Conservation (phyloP, 53 echinoderm and acorn worm genomes). For the Henricia sp. region DNA sequence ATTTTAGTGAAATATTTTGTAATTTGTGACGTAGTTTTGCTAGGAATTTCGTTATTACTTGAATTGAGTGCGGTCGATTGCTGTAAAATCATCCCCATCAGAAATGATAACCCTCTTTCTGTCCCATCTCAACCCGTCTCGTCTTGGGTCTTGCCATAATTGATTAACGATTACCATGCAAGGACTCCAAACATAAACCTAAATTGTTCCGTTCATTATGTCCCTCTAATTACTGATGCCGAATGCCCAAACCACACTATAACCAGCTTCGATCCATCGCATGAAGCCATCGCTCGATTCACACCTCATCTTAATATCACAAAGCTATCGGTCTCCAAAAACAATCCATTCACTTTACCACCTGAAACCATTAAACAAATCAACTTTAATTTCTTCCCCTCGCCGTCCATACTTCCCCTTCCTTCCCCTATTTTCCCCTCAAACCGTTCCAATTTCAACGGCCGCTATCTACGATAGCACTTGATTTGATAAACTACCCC, state of each 20-base stretch:
- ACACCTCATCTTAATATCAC: slow-evolving; percentile 1
- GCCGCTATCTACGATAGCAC: slow-evolving; percentile 46
- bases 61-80: too few species aligned
- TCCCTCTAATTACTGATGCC: slow-evolving; percentile 6
- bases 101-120: too few species aligned
- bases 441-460: slow-evolving; percentile 12
- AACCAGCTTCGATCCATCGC: background rate
- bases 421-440: background rate
- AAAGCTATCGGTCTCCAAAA: slow-evolving; percentile 30
- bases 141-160: too few species aligned
- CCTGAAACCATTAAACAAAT: slow-evolving; percentile 62
- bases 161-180: too few species aligned
- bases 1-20: too few species aligned
- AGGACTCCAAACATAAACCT: too few species aligned
- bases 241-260: background rate
- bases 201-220: too few species aligned
- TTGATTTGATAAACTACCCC: slow-evolving; percentile 50
- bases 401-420: background rate
- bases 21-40: too few species aligned
- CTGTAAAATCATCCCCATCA: too few species aligned
- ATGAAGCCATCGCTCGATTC: background rate
- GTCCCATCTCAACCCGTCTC: too few species aligned
- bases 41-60: too few species aligned
- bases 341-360: slow-evolving; percentile 45
- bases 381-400: slow-evolving; percentile 32